phyloP scores from a whole-genome alignment of 2,888 invertebrate species.

The Tenthredo livida region DNA sequence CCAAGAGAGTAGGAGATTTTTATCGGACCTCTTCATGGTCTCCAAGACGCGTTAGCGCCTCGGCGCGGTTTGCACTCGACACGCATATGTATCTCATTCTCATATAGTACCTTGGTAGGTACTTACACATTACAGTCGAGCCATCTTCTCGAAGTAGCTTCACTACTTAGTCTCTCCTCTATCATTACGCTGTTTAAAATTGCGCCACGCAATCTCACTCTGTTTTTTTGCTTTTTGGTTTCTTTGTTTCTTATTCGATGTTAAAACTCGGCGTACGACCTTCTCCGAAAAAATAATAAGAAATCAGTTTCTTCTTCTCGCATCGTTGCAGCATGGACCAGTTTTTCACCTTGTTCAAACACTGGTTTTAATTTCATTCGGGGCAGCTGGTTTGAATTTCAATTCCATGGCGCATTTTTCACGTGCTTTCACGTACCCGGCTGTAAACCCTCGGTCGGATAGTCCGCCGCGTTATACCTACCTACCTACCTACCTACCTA shows the following conservation, averaged over 20 bases:
- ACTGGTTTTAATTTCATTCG: constrained; percentile 62
- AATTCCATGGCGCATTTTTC: constrained; percentile 67
- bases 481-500: constrained; percentile 31
- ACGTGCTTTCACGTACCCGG: constrained; percentile 66
- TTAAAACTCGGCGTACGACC: neutral
- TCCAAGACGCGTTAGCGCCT: constrained; percentile 67
- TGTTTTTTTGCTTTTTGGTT: neutral
- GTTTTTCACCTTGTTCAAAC: constrained; percentile 21
- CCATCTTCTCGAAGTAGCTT: neutral
- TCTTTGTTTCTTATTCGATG: neutral
- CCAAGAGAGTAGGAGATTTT: constrained; percentile 68
- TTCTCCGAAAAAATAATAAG: neutral
- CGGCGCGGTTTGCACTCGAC: constrained; percentile 64
- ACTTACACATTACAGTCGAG: neutral
- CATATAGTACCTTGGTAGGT: neutral
- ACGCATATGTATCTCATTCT: constrained; percentile 60
- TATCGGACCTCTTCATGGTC: constrained; percentile 62
- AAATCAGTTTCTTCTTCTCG: neutral
- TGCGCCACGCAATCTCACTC: neutral
- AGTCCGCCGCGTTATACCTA: constrained; percentile 37
- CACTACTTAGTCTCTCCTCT: neutral
- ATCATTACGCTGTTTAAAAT: neutral
- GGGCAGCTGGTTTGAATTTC: constrained; percentile 52
- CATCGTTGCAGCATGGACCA: neutral
- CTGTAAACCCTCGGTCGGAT: constrained; percentile 42